These are phyloP conservation scores for Chrysolina oricalcia DNA, from an alignment of 2,888 invertebrate species.

Conservation along the genomic window DNA sequence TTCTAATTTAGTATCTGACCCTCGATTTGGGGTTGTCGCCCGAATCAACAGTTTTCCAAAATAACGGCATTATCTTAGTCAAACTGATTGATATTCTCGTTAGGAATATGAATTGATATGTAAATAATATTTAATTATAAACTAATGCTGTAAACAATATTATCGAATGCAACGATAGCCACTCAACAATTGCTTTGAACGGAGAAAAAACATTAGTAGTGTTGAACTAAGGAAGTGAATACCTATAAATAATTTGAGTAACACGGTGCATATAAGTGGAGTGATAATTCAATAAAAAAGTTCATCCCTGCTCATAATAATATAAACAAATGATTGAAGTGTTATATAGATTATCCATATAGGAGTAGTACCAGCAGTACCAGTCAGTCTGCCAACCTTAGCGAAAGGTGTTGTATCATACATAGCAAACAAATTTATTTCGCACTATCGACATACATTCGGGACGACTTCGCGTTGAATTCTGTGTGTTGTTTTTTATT, in stretches of 20 bases:
- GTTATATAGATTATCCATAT: constrained; percentile 50
- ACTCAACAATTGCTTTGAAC: constrained; percentile 25
- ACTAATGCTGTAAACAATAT: constrained; percentile 48
- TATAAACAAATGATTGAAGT: constrained; percentile 52
- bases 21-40: constrained; percentile 22
- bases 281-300: constrained; percentile 32
- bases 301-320: constrained; percentile 43
- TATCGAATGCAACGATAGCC: constrained; percentile 38
- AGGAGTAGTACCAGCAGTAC: constrained; percentile 46
- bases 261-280: neutral
- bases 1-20: neutral
- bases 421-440: constrained; percentile 40
- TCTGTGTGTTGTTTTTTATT: neutral
- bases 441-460: constrained; percentile 23
- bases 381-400: constrained; percentile 48
- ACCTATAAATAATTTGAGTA: constrained; percentile 22
- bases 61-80: constrained; percentile 45
- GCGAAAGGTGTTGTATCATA: constrained; percentile 50
- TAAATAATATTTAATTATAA: constrained; percentile 51
- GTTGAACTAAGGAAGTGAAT: constrained; percentile 17
- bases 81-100: constrained; percentile 46
- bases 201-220: constrained; percentile 30
- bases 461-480: neutral
- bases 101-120: constrained; percentile 44
- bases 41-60: constrained; percentile 28